These are phyloP conservation scores for Hyposoter didymator DNA, from an alignment of 2,888 invertebrate genomes.

Conservation along the genomic window DNA sequence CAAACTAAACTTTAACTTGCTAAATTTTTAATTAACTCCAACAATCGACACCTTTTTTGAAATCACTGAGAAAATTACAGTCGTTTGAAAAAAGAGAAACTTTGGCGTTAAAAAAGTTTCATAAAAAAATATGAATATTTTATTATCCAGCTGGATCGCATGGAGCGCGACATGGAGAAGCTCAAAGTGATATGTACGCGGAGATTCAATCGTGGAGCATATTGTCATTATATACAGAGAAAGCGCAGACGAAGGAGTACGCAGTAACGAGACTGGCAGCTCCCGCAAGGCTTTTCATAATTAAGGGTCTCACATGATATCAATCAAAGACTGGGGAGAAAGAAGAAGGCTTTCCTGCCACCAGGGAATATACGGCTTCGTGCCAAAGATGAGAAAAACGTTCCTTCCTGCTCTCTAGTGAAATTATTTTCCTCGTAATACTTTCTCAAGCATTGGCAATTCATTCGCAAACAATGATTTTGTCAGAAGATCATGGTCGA, in stretches of 20 bases:
- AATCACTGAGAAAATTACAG: background rate
- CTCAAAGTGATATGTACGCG: background rate
- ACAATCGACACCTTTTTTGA: background rate
- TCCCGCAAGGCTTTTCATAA: constrained; percentile 46
- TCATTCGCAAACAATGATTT: too few relatives aligned
- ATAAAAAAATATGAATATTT: background rate
- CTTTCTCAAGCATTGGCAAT: constrained; percentile 4
- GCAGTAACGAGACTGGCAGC: constrained; percentile 14
- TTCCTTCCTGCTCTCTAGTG: background rate
- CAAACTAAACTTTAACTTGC: too few relatives aligned
- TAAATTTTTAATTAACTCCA: background rate
- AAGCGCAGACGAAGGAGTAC: constrained; percentile 7
- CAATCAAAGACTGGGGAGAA: constrained; percentile 17
- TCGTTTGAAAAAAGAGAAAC: background rate
- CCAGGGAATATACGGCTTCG: constrained; percentile 14
- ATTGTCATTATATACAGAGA: background rate
- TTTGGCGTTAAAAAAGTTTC: background rate
- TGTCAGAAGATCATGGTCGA: too few relatives aligned
- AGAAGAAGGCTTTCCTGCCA: constrained; percentile 25
- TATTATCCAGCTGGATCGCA: background rate
- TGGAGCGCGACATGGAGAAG: background rate
- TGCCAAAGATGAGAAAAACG: constrained; percentile 23
- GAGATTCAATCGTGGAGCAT: background rate
- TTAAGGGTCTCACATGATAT: constrained; percentile 54
- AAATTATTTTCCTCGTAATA: constrained; percentile 18